Conservation (phyloP, 2,888 invertebrate species). For the Trissoscelio sp. region DNA sequence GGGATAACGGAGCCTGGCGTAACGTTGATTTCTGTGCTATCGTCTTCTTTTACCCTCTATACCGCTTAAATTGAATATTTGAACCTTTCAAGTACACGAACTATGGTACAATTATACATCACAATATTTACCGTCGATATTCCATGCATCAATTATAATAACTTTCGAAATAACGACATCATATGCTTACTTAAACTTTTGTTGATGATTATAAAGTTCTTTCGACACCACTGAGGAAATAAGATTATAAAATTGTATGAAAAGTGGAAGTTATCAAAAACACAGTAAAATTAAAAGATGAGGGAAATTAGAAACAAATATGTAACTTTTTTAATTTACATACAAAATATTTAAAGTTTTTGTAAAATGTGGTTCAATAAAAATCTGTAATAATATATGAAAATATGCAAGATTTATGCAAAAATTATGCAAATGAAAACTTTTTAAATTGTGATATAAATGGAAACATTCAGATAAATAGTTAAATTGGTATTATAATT, state of each 20-base stretch:
- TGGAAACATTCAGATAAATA: too few species aligned
- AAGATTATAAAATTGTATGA: not conserved
- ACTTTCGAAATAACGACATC: conserved; percentile 16
- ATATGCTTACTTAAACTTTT: conserved; percentile 4
- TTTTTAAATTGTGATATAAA: too few species aligned
- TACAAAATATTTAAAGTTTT: too few species aligned
- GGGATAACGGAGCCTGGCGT: conserved; percentile 76
- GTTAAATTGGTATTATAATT: too few species aligned
- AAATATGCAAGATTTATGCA: too few species aligned
- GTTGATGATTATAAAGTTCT: not conserved
- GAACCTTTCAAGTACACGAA: conserved; percentile 55
- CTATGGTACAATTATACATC: conserved; percentile 47
- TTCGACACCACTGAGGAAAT: not conserved
- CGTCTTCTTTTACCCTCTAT: conserved; percentile 52
- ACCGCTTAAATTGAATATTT: conserved; percentile 71
- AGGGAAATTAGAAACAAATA: too few species aligned
- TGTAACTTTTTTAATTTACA: too few species aligned
- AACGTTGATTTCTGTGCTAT: conserved; percentile 76
- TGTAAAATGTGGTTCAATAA: too few species aligned
- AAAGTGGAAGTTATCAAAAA: too few species aligned
- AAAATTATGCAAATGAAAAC: too few species aligned
- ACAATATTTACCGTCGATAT: conserved; percentile 36
- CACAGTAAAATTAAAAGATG: too few species aligned
- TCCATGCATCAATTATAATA: conserved; percentile 37
- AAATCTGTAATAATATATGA: too few species aligned